Base-by-base conservation (phyloP, 2,888 invertebrate species). In the Copidosoma aretas region DNA sequence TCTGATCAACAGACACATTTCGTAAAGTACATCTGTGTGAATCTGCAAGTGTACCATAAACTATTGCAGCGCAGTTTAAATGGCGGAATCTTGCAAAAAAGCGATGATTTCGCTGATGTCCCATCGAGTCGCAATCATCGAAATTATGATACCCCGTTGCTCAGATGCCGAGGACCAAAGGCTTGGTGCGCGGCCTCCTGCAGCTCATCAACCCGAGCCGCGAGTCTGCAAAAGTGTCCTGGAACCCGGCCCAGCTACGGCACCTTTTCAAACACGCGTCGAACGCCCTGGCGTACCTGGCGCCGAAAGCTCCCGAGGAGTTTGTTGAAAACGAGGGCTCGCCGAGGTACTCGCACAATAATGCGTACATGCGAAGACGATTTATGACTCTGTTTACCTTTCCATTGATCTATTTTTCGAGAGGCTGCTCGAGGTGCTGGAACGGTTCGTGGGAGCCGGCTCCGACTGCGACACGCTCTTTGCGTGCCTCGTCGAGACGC, bases 251-350 rank as follows among this genome's bases (percentile, higher is more conserved):
- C 25, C 77, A 81, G 64, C 77, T 75, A 61, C 77, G 77, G 73
- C 72, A 77, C 54, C 70, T 84, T 21, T 77, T 77, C 57, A 74
- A 73, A 10, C 75, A 78, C 17, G 77, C 79, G 0, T 66, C 80
- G 53, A 70, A 76, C 64, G 75, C 78, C 10, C 67, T 84, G 22
- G 66, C 77, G 2, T 62, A 70, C 41, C 61, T 83, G 49, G 77
- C 74, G 5, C 75, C 78, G 8, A 76, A 74, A 71, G 74, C 82
- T 63, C 74, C 78, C 0, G 61, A 74, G 15, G 78, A 81, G 63
- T 84, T 84, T 67, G 54, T 80, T 2, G 71, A 74, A 25, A 22
- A 71, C 52, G 67, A 75, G 24, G 83, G 81, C n/a, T 71, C 78
- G 2, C 10, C 68, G 25, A 79, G 75, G 83, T 82, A 57, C 15